Evolutionary conservation across 2,888 invertebrate species (phyloP).

Genomic region (Caenorhabditis zanzibari): DNA sequence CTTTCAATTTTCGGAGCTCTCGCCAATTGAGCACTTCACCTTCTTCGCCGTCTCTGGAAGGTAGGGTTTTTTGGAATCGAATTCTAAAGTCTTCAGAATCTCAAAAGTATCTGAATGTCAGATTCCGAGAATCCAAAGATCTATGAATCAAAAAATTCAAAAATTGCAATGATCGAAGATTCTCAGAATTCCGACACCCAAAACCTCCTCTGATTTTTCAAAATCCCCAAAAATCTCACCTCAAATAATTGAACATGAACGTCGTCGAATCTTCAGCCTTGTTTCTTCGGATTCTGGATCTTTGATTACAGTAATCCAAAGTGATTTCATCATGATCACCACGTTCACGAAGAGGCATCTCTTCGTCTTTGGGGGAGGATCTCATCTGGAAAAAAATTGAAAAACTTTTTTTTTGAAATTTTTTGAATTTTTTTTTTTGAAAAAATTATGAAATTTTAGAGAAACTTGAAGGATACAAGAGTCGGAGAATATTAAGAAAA

Average conservation of each 20-base stretch:
- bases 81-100: background rate
- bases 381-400: conserved; percentile 36
- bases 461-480: background rate
- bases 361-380: conserved; percentile 11
- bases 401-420: no score
- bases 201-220: background rate
- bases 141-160: no score
- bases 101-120: no score
- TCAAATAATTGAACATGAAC: conserved; percentile 59
- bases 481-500: no score
- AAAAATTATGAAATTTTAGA: background rate
- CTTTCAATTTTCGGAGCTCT: conserved; percentile 59
- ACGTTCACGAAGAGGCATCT: conserved; percentile 33
- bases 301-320: conserved; percentile 53
- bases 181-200: no score
- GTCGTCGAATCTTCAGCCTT: conserved; percentile 55
- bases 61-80: background rate
- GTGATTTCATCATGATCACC: conserved; percentile 28
- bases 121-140: no score
- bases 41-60: conserved; percentile 36
- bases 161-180: no score
- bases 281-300: conserved; percentile 55
- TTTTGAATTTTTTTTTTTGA: no score
- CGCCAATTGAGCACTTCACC: conserved; percentile 58
- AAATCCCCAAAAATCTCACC: conserved; percentile 23